Evolutionary conservation across 2,797 vertebrate genomes (phyloP).

Genomic region (Epinephelus coioides): DNA sequence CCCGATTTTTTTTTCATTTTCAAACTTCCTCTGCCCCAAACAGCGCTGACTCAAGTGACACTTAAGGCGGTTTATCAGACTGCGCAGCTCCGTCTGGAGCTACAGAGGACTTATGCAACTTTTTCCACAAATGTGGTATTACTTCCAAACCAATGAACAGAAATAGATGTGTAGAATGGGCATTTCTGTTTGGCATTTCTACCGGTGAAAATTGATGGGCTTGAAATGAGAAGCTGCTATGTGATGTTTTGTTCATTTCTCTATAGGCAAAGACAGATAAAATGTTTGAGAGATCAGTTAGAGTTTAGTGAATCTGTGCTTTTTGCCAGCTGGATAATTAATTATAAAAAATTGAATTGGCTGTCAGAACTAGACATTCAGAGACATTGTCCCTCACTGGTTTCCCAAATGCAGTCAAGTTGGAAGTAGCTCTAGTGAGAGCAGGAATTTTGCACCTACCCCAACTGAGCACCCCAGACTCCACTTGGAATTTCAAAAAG

Average conservation of each 20-base stretch:
- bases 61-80: no score
- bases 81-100: not conserved
- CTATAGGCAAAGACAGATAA: not conserved
- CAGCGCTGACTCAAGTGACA: not conserved
- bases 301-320: not conserved
- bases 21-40: not conserved
- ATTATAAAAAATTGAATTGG: not conserved
- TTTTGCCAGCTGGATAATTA: not conserved
- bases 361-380: not conserved
- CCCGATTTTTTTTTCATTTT: not conserved
- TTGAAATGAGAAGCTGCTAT: not conserved
- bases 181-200: not conserved
- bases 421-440: not conserved
- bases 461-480: not conserved
- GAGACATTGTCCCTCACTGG: not conserved
- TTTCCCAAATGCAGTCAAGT: not conserved
- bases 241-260: not conserved
- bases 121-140: not conserved
- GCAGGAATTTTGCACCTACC: not conserved
- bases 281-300: not conserved
- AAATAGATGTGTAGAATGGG: not conserved
- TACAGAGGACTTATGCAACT: not conserved
- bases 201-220: not conserved
- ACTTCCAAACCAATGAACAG: not conserved
- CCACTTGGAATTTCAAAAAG: constrained; percentile 1